Evolutionary conservation across 1,140 invertebrate species (phyloP), one percentile per base, ranked within the genome.

Genomic region (Drosophila grimshawi): DNA sequence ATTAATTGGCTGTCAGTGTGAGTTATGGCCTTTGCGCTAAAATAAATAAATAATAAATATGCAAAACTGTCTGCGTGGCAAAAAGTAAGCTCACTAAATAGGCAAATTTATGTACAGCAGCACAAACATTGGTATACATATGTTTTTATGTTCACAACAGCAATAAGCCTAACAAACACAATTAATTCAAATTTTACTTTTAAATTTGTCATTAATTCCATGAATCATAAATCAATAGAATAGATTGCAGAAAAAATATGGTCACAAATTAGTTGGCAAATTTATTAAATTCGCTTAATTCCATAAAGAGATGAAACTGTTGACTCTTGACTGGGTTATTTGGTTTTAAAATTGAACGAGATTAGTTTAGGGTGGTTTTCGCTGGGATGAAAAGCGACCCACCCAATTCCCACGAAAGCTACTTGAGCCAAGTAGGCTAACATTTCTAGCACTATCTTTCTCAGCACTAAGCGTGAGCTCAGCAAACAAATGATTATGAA

Each of bases 1-100:
- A 90, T 90, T 90, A 90, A 90, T 90, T 90, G 82, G 88, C 80
- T 83, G 80, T 78, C 88, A 77, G 72, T 61, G 49, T 90, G 82
- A 90, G 86, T 86, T 90, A 90, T 90, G 76, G 75, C 75, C 65
- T 75, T 64, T 72, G 62, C 67, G 60, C 70, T 65, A 90, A 80
- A 78, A 78, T 76, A 86, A 88, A 88, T 80, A 89, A 85, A 80
- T 85, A 89, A 85, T 85, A 89, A 86, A 86, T 86, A 80, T 77
- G 73, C 75, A 72, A 86, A 86, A 86, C 55, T 85, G 39, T n/a
- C 39, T 3, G 73, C 77, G 51, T 72, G 74, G 53, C 64, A 48
- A 43, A 76, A 76, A 67, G 60, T 61, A 55, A 64, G 30, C 61
- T 45, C 62, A 69, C 53, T 77, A 66, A 78, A 80, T 63, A 78